A percentile compares a stretch with the other conserved stretches of the same genome.
phyloP scores from a whole-genome alignment of 2,888 invertebrate genomes.

The Oscheius sp. region DNA sequence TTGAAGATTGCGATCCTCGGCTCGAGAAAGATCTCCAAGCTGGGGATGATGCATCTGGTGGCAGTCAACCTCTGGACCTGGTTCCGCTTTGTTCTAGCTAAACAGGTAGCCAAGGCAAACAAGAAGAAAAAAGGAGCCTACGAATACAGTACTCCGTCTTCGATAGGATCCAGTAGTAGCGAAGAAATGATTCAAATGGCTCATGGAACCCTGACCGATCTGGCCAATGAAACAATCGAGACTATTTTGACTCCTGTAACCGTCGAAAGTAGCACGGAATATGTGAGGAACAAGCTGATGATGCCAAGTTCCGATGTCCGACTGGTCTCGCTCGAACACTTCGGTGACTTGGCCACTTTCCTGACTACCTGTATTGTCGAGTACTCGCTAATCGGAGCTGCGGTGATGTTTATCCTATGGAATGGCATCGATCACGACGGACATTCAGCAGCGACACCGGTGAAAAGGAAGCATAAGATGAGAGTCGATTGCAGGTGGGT shows the following conservation, averaged over 20 bases:
- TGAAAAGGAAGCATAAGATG: conserved; percentile 63
- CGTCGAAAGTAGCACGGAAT: background rate
- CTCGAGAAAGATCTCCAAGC: conserved; percentile 61
- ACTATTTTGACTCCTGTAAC: conserved; percentile 23
- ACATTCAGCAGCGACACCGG: conserved; percentile 38
- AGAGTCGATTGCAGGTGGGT: conserved; percentile 69
- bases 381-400: conserved; percentile 70
- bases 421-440: conserved; percentile 62
- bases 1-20: conserved; percentile 65
- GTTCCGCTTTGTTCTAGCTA: conserved; percentile 71
- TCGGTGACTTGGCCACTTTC: conserved; percentile 71
- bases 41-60: conserved; percentile 71
- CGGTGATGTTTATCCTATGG: conserved; percentile 72
- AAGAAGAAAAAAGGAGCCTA: conserved; percentile 44
- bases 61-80: conserved; percentile 72
- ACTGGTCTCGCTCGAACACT: conserved; percentile 65
- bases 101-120: conserved; percentile 59
- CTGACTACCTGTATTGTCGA: conserved; percentile 71
- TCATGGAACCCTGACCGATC: conserved; percentile 16
- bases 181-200: conserved; percentile 16
- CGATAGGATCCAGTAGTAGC: background rate
- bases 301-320: conserved; percentile 14
- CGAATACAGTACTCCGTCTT: conserved; percentile 30
- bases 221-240: conserved; percentile 36
- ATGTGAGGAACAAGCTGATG: background rate